phyloP scores from a whole-genome alignment of 2,888 invertebrate species.

The Hemaris fuciformis region DNA sequence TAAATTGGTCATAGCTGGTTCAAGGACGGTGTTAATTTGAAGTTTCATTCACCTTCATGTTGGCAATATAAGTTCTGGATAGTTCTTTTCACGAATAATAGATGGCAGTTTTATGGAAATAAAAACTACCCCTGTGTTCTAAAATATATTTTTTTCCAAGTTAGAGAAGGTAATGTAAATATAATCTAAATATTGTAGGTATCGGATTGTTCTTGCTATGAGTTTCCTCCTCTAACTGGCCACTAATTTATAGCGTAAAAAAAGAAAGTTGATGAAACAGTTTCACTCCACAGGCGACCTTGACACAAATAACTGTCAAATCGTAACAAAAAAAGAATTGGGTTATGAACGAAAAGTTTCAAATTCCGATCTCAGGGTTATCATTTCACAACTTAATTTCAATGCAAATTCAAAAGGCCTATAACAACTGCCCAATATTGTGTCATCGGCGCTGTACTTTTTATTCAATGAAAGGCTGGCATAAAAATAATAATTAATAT shows the following conservation, averaged over 20 bases:
- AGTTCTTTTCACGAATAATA: not conserved
- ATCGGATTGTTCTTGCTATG: too few species aligned
- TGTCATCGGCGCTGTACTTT: too few species aligned
- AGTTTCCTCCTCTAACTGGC: not conserved
- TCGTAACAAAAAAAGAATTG: not conserved
- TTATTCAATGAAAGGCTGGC: too few species aligned
- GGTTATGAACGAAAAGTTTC: slow-evolving; percentile 2
- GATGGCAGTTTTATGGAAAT: not conserved
- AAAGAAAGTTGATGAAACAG: slow-evolving; percentile 5
- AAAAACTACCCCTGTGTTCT: not conserved
- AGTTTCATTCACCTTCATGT: slow-evolving; percentile 35
- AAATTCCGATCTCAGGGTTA: slow-evolving; percentile 6
- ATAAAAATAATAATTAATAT: too few species aligned
- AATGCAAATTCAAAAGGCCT: not conserved
- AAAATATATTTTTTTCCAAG: too few species aligned
- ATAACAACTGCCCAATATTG: not conserved
- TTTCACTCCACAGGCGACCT: not conserved
- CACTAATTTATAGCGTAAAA: not conserved
- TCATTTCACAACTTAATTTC: not conserved
- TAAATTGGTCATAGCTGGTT: slow-evolving; percentile 44
- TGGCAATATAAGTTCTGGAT: not conserved
- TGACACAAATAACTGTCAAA: slow-evolving; percentile 4
- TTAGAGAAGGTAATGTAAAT: too few species aligned
- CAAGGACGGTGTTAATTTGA: slow-evolving; percentile 46
- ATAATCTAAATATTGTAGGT: too few species aligned